Conservation (phyloP, 2,797 vertebrate species). For the Pseudomugil tenellus region DNA sequence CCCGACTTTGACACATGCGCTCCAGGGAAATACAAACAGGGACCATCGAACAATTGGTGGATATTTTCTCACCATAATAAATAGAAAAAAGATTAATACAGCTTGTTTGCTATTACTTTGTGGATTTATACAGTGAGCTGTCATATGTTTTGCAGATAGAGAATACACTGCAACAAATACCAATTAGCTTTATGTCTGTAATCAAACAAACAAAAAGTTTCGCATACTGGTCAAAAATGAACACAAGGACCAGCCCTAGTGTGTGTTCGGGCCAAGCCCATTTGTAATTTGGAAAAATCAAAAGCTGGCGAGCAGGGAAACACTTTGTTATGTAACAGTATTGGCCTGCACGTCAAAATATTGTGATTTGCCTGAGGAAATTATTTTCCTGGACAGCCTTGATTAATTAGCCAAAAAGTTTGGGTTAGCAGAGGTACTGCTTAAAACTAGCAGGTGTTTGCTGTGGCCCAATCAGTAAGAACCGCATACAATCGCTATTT, state of each 20-base stretch:
- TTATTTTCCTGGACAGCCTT: slow-evolving; percentile 20
- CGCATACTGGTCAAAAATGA: background rate
- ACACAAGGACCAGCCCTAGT: background rate
- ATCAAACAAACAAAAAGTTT: too few species aligned
- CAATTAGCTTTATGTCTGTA: background rate
- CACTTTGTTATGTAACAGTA: slow-evolving; percentile 39
- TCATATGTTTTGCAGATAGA: too few species aligned
- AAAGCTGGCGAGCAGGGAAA: background rate
- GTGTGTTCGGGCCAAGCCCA: background rate
- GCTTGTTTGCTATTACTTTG: too few species aligned
- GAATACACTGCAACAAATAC: too few species aligned
- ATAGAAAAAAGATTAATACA: too few species aligned
- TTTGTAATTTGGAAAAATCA: slow-evolving; percentile 22
- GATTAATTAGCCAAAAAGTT: slow-evolving; percentile 21
- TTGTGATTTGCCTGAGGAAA: slow-evolving; percentile 33
- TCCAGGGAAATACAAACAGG: too few species aligned
- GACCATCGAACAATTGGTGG: too few species aligned
- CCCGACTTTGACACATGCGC: too few species aligned
- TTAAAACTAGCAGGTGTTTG: background rate
- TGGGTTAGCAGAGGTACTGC: background rate
- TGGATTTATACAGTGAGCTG: too few species aligned
- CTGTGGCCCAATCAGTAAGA: slow-evolving; percentile 1
- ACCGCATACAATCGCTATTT: background rate
- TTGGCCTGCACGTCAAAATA: slow-evolving; percentile 24
- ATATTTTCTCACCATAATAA: too few species aligned